Evolutionary conservation across 2,113 vertebrate species (phyloP), one percentile per base, ranked within the genome.

Genomic region (Dolichotis patagonum): DNA sequence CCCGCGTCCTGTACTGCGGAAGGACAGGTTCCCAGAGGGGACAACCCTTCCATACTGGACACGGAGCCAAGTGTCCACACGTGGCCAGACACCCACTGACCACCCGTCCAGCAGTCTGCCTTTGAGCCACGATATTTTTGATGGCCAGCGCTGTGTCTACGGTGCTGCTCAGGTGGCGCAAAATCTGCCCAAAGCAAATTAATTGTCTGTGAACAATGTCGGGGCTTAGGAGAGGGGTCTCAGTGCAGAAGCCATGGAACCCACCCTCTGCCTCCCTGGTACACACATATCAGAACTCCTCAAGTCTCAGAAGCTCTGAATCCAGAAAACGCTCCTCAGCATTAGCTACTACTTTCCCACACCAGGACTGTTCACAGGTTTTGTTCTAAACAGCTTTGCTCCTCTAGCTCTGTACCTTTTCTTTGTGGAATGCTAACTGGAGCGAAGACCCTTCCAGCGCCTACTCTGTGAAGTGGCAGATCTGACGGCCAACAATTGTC

Each of bases 211-310:
- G 81, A 90, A 91, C 54, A 58, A 56, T 69, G 56, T 6, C n/a
- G 20, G 84, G 88, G 69, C 41, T 86, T 93, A 41, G 96, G 12
- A 84, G 73, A 85, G 28, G 43, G 22, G 54, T 26, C 71, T 90
- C 87, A 90, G 60, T n/a, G 49, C 30, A 88, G 93, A 94, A 93
- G 91, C 91, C 91, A 71, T 56, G 0, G 11, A 83, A 85, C 78
- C 5, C 24, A 20, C 32, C 11, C 3, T 2, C 35, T 69, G n/a
- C 58, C 38, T 56, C 16, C 14, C 14, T n/a, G 80, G 46, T 10
- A 78, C 24, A 35, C 81, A 7, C 71, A 71, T n/a, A 49, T 7
- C 88, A 26, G 88, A 82, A 75, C 0, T 85, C 60, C 58, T 94
- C 35, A n/a, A 75, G 46, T 77, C 60, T 69, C 35, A 92, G 78